phyloP scores from a whole-genome alignment of 2,797 vertebrate genomes.

The Sebastolobus altivelis region DNA sequence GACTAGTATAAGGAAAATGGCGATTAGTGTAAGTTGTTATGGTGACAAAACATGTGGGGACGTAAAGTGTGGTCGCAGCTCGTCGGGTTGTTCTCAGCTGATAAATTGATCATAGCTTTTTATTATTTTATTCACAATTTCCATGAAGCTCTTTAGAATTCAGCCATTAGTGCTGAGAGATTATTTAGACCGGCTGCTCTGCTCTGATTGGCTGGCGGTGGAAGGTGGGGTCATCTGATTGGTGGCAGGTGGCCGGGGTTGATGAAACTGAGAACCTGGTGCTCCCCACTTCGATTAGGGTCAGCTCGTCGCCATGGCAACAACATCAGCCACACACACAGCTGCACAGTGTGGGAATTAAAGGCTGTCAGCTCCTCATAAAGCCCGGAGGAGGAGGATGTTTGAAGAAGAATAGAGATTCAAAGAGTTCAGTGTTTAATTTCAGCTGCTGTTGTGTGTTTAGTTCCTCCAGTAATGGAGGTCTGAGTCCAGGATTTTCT shows the following conservation, averaged over 20 bases:
- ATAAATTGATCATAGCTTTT: too few species aligned
- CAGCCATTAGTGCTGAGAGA: too few species aligned
- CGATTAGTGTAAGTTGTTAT: too few species aligned
- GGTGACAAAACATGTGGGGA: too few species aligned
- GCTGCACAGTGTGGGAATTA: conserved; percentile 21
- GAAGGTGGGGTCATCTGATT: background rate
- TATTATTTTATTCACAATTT: too few species aligned
- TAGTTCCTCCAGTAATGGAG: background rate
- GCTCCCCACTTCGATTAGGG: conserved; percentile 9
- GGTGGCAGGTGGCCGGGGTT: background rate
- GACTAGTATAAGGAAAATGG: too few species aligned
- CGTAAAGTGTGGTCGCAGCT: too few species aligned
- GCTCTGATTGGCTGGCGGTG: conserved; percentile 6
- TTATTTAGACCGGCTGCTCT: background rate
- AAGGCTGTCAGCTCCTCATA: conserved; percentile 18
- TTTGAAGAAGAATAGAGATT: background rate
- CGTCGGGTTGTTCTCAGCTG: background rate
- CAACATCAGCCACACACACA: conserved; percentile 2
- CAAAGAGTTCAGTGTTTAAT: background rate
- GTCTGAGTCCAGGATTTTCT: background rate
- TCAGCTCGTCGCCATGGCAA: conserved; percentile 42
- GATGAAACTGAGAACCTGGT: background rate
- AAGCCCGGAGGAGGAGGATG: background rate
- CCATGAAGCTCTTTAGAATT: too few species aligned
- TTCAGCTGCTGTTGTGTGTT: background rate